Evolutionary conservation across 2,113 vertebrate genomes (phyloP), one percentile per base, ranked within the genome.

Genomic region (Hoplias malabaricus): DNA sequence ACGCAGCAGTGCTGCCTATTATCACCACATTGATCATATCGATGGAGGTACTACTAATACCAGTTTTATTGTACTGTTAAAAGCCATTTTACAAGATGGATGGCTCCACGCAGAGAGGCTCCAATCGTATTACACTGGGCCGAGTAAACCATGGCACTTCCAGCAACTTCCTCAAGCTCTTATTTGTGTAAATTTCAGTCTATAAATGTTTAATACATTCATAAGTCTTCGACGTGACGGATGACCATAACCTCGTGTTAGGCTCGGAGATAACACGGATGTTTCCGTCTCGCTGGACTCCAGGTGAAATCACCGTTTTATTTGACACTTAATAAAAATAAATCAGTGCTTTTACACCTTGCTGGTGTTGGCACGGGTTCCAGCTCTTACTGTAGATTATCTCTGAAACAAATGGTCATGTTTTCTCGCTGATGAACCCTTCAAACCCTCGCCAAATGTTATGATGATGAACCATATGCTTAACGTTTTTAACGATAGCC

Each of bases 281-380:
- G 38, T 67, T 59, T 65, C 57, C 86, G 36, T 77, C 77, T 13
- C 48, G 25, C 81, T 83, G 77, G 77, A 77, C 76, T 84, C 84
- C 87, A 89, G 82, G 89, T 91, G 90, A 87, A 85, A 89, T 88
- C 85, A 84, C 85, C 84, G 88, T 89, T 89, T 90, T 82, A 88
- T 88, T 86, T 77, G 81, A 43, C 66, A 86, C 86, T 54, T 89
- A 90, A 91, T 90, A 91, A 91, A 85, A 84, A 89, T 88, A 88
- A 90, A 86, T 77, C 61, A 83, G 86, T 82, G 83, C 76, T 85
- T 86, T 87, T 84, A 83, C 34, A 73, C 81, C 77, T 87, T 83
- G 68, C 87, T 88, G 79, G 87, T 87, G 87, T 86, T 63, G 59
- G 59, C 59, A 63, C 5, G 0, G 8, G 59, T 36, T 63, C n/a